These are phyloP conservation scores for Ypsolopha sequella DNA, from an alignment of 2,888 invertebrate genomes.

Conservation along the genomic window DNA sequence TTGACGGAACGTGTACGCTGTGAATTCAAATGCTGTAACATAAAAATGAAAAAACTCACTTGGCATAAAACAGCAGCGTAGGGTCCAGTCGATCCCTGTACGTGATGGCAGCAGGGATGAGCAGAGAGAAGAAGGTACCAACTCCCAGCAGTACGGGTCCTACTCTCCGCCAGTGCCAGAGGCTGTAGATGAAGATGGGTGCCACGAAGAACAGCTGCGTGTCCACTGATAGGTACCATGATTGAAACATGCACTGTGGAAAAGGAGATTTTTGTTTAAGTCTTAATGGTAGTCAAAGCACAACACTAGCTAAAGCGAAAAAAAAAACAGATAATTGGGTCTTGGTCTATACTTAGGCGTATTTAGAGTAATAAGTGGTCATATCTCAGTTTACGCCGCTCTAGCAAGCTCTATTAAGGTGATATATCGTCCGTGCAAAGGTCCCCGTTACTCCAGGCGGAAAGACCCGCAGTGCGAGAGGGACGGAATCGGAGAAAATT, in stretches of 20 bases:
- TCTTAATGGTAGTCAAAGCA: too few relatives aligned
- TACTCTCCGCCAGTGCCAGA: slow-evolving; percentile 73
- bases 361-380: too few relatives aligned
- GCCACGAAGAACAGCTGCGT: slow-evolving; percentile 77
- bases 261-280: too few relatives aligned
- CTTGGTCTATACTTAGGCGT: too few relatives aligned
- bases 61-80: slow-evolving; percentile 75
- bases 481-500: too few relatives aligned
- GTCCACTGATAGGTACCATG: slow-evolving; percentile 77
- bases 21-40: not conserved
- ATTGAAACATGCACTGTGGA: slow-evolving; percentile 78
- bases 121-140: slow-evolving; percentile 55
- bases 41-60: slow-evolving; percentile 60
- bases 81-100: slow-evolving; percentile 73
- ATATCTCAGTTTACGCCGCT: too few relatives aligned
- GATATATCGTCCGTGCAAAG: too few relatives aligned
- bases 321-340: too few relatives aligned
- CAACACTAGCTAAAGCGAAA: too few relatives aligned
- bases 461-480: too few relatives aligned
- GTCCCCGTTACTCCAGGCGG: too few relatives aligned
- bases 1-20: not conserved
- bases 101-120: slow-evolving; percentile 71
- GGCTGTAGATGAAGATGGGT: slow-evolving; percentile 74
- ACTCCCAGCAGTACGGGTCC: slow-evolving; percentile 66
- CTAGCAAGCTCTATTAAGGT: too few relatives aligned